Evolutionary conservation across 2,113 vertebrate species (phyloP).

Genomic region (Podarcis cretensis): DNA sequence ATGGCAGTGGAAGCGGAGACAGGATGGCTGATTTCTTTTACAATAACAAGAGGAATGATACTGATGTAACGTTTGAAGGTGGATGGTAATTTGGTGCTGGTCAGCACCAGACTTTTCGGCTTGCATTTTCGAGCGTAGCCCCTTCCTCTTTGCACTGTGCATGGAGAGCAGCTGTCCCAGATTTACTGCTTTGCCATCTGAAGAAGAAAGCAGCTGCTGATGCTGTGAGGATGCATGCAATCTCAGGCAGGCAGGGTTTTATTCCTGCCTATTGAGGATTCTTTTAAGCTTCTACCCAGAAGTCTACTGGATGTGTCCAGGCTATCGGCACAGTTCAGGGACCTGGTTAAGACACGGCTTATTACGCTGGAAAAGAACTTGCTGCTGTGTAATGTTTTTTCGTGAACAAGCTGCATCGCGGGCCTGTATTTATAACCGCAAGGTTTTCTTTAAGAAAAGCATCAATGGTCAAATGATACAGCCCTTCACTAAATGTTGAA

Average conservation of each 20-base stretch:
- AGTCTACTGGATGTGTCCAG: background rate
- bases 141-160: constrained; percentile 29
- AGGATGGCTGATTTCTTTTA: background rate
- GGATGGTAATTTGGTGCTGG: constrained; percentile 54
- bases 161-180: constrained; percentile 45
- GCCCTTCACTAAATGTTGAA: background rate
- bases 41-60: background rate
- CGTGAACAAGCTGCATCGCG: background rate
- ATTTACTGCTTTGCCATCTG: constrained; percentile 66
- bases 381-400: background rate
- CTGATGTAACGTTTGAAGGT: constrained; percentile 40
- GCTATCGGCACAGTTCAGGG: constrained; percentile 19
- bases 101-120: constrained; percentile 67
- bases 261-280: constrained; percentile 25
- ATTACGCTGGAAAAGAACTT: background rate
- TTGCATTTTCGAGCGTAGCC: background rate
- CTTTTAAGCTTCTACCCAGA: constrained; percentile 41
- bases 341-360: constrained; percentile 22
- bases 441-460: background rate
- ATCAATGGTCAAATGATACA: background rate
- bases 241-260: constrained; percentile 55
- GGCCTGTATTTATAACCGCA: background rate
- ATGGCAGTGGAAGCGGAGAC: background rate
- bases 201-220: constrained; percentile 63
- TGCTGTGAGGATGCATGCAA: constrained; percentile 56